These are phyloP conservation scores for Lontra canadensis DNA, from an alignment of 2,113 vertebrate species.

Conservation along the genomic window DNA sequence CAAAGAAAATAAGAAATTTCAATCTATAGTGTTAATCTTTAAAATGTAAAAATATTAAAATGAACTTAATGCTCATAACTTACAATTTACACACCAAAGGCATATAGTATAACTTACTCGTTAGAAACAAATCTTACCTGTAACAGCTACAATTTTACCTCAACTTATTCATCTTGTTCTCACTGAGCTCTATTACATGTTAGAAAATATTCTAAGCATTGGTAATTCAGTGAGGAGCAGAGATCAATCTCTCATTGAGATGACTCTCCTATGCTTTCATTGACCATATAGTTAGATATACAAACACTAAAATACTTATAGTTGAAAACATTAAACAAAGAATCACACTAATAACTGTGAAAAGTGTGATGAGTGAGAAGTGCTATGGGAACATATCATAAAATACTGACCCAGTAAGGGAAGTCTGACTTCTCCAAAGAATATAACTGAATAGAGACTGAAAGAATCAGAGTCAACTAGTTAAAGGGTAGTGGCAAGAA, in stretches of 20 bases:
- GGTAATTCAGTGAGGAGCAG: not conserved
- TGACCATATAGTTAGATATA: not conserved
- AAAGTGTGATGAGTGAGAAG: not conserved
- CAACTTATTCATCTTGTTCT: not conserved
- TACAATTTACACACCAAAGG: not conserved
- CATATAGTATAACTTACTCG: not conserved
- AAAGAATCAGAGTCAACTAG: not conserved
- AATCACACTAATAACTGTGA: not conserved
- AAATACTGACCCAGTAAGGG: not conserved
- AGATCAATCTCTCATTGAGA: not conserved
- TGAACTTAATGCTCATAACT: constrained; percentile 12
- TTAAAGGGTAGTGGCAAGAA: not conserved
- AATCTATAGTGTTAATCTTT: not conserved
- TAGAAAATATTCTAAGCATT: not conserved
- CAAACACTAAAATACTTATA: not conserved
- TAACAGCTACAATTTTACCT: constrained; percentile 39
- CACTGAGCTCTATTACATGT: not conserved
- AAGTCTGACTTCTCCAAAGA: not conserved
- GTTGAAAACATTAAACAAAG: not conserved
- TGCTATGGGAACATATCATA: not conserved
- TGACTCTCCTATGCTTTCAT: not conserved
- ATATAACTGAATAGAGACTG: not conserved
- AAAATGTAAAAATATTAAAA: constrained; percentile 41
- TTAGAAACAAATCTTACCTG: constrained; percentile 20
- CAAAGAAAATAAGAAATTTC: not conserved